Evolutionary conservation across 1,140 invertebrate genomes (phyloP), one percentile per base, ranked within the genome.

Genomic region (Drosophila novamexicana): DNA sequence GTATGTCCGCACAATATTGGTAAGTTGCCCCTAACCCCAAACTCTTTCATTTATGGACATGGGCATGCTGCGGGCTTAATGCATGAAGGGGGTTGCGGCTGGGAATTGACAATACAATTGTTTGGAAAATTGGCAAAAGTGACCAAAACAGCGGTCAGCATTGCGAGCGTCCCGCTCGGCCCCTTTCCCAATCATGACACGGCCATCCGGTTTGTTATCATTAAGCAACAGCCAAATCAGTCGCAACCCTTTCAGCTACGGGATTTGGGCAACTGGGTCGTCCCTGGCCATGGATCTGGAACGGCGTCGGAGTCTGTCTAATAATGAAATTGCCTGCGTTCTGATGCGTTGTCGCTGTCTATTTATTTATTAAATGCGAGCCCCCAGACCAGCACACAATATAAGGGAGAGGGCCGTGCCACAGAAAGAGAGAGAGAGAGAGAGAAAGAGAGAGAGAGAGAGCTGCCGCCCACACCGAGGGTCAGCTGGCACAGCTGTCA

Each of bases 311-410:
- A 3, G 63, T 56, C 63, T 61, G 10, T 66, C 63, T 47, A 64
- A 69, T 83, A 86, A 83, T 77, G 68, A 79, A 77, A 82, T 61
- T 79, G 70, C 59, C 79, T 59, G 76, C 58, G 59, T 62, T 62
- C 39, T 45, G 64, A 73, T 73, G 64, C 37, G 70, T 39, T 39
- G 56, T 61, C 57, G 61, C 63, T 77, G 79, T 72, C 69, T 89
- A 88, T 88, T 88, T 88, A 88, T 88, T 88, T 88, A 88, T 88
- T 88, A 88, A 88, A 88, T 88, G 63, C 71, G 61, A 61, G 63
- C 42, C 34, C 54, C 54, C 22, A 29, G 22, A 45, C 50, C 39
- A 2, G 12, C 36, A 29, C 18, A 18, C 53, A 40, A 7, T 18
- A 34, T 42, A 18, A 59, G 40, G 39, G 32, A 42, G 64, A 65